Evolutionary conservation across 2,113 vertebrate genomes (phyloP).

Genomic region (Anthoscopus minutus): DNA sequence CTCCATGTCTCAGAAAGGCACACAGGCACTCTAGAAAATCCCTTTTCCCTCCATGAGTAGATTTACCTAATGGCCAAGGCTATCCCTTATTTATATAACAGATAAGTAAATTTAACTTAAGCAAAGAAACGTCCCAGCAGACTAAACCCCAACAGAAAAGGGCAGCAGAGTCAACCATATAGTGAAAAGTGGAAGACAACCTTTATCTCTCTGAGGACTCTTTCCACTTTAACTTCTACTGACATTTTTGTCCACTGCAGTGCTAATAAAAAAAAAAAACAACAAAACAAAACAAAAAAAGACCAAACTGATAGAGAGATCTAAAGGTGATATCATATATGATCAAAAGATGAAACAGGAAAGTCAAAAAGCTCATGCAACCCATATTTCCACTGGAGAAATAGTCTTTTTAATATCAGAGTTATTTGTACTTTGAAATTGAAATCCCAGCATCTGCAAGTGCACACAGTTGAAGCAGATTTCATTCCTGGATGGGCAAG

Average conservation of each 20-base stretch:
- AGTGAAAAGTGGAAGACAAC: background rate
- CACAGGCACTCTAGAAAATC: background rate
- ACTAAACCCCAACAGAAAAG: conserved; percentile 28
- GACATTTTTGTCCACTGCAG: conserved; percentile 46
- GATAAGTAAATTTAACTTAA: conserved; percentile 43
- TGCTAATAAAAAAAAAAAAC: background rate
- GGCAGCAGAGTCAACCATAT: background rate
- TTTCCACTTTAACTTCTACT: conserved; percentile 40
- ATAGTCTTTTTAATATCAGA: conserved; percentile 43
- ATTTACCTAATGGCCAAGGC: background rate
- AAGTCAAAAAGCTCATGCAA: conserved; percentile 44
- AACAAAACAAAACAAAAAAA: no score
- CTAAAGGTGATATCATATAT: conserved; percentile 1
- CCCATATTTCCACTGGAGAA: conserved; percentile 1
- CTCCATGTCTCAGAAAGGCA: conserved; percentile 13
- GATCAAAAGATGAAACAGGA: conserved; percentile 23
- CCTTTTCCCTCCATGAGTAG: background rate
- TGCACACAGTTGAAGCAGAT: background rate
- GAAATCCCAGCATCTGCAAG: conserved; percentile 48
- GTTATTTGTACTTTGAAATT: conserved; percentile 58
- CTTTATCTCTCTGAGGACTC: conserved; percentile 18
- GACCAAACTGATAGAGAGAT: background rate
- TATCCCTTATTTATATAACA: conserved; percentile 26
- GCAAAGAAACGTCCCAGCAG: background rate
- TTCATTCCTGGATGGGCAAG: conserved; percentile 13